Conservation (phyloP, 2,113 vertebrate species). For the Eublepharis macularius region DNA sequence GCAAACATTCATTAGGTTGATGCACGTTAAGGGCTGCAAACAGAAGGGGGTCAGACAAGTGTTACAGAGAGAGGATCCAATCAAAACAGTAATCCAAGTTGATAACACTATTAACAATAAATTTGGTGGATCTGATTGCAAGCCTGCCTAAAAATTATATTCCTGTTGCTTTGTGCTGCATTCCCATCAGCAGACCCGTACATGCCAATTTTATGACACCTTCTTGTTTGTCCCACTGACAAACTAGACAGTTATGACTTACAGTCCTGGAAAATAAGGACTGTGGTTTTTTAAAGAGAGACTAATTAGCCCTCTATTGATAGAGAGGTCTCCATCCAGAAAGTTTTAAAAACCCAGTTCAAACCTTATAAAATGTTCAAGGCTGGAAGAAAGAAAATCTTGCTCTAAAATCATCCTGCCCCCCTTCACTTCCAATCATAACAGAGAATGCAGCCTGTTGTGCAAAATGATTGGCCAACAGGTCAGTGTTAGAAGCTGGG, state of each 20-base stretch:
- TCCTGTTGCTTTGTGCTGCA: background rate
- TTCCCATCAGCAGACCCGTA: background rate
- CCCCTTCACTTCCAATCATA: background rate
- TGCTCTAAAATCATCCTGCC: background rate
- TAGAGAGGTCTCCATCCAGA: background rate
- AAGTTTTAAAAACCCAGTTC: background rate
- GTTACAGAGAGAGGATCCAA: too few relatives aligned
- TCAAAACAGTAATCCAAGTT: too few relatives aligned
- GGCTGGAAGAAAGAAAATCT: background rate
- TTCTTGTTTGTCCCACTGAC: background rate
- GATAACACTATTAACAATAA: too few relatives aligned
- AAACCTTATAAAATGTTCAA: background rate
- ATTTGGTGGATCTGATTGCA: background rate
- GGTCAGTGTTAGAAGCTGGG: background rate
- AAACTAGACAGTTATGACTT: background rate
- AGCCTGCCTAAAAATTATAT: background rate
- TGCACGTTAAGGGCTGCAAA: too few relatives aligned
- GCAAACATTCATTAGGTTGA: too few relatives aligned
- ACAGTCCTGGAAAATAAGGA: too few relatives aligned
- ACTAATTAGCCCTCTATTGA: background rate
- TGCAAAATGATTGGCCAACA: background rate
- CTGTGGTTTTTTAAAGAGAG: too few relatives aligned
- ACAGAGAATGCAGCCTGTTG: background rate
- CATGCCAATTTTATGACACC: background rate
- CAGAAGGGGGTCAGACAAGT: too few relatives aligned